These are phyloP conservation scores for Mormyrus proboscirostris DNA, from an alignment of 2,797 vertebrate genomes.

Conservation along the genomic window DNA sequence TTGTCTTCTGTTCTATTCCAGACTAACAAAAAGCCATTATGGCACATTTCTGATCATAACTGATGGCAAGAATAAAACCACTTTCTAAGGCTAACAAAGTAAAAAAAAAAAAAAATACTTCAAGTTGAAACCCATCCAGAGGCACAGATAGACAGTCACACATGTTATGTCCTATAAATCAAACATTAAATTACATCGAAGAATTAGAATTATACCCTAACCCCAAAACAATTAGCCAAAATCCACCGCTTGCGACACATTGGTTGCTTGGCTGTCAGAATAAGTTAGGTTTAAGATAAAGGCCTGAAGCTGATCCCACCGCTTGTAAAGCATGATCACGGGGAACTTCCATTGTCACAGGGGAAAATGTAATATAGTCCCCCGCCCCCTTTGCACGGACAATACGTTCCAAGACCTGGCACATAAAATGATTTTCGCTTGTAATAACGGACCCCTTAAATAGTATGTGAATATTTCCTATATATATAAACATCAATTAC, in stretches of 20 bases:
- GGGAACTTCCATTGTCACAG: background rate
- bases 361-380: background rate
- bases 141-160: background rate
- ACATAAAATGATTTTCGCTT: background rate
- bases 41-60: background rate
- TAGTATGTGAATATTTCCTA: background rate
- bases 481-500: background rate
- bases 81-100: background rate
- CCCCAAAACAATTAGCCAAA: background rate
- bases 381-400: background rate
- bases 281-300: background rate
- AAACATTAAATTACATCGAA: background rate
- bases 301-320: background rate
- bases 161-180: constrained; percentile 2
- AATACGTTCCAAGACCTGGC: background rate
- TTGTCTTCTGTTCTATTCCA: background rate
- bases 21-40: background rate
- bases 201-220: background rate
- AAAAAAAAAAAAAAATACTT: background rate
- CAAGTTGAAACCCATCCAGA: background rate
- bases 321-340: background rate
- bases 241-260: background rate
- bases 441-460: background rate
- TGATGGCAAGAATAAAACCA: background rate
- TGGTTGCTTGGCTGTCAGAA: background rate